These are phyloP conservation scores for Gryllus bimaculatus DNA, from an alignment of 1,140 invertebrate species.

Conservation along the genomic window DNA sequence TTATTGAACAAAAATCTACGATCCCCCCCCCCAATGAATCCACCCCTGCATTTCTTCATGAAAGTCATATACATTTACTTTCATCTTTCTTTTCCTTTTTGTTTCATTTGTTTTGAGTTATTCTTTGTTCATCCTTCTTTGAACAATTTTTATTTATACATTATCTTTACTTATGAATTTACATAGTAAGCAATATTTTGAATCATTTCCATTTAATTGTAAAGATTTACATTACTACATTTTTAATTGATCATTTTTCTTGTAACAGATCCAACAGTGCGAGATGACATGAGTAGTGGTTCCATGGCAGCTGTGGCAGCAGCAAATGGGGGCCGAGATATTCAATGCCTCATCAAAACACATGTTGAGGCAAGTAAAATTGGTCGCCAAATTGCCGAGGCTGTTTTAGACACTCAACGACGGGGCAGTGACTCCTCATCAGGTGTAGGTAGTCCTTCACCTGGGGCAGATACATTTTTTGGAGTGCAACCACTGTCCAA, in stretches of 20 bases:
- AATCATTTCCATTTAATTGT: background rate
- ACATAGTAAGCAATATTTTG: background rate
- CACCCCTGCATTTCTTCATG: too few relatives aligned
- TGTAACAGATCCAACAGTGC: conserved; percentile 17
- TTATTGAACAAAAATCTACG: too few relatives aligned
- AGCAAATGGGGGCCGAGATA: conserved; percentile 40
- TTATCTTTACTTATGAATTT: too few relatives aligned
- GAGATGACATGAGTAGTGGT: background rate
- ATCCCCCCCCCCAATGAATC: too few relatives aligned
- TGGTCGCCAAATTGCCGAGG: conserved; percentile 64
- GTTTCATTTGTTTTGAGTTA: too few relatives aligned
- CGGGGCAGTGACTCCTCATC: conserved; percentile 39
- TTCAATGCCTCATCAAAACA: conserved; percentile 57
- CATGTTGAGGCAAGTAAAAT: conserved; percentile 73
- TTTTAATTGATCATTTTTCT: conserved; percentile 12
- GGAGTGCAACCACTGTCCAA: background rate
- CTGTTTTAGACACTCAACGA: conserved; percentile 50
- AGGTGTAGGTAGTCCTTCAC: conserved; percentile 10
- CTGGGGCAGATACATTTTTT: conserved; percentile 9
- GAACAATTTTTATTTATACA: too few relatives aligned
- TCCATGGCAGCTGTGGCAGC: conserved; percentile 17
- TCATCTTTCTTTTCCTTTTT: too few relatives aligned
- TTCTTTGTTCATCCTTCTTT: too few relatives aligned
- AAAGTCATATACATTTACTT: too few relatives aligned
- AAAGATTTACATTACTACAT: background rate